phyloP scores from a whole-genome alignment of 2,888 invertebrate species.

The Chironomus riparius region DNA sequence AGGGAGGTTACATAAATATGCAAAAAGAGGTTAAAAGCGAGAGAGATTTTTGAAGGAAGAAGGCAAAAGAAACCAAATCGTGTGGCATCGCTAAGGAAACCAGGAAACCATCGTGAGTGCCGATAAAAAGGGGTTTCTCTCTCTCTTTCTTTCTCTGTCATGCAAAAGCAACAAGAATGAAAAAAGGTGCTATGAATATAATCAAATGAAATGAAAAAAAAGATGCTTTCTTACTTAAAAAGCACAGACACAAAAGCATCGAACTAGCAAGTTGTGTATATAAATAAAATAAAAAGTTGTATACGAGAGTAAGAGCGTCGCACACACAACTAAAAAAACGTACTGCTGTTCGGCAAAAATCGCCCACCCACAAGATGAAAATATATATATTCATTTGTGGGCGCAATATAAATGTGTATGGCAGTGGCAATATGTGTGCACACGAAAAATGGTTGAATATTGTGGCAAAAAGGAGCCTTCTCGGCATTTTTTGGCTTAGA shows the following conservation, averaged over 20 bases:
- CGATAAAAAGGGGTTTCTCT: conserved; percentile 17
- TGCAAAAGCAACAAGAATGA: not conserved
- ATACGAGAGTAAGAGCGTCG: not conserved
- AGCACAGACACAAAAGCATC: not conserved
- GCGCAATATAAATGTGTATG: conserved; percentile 23
- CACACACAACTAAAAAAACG: not conserved
- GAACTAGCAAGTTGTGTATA: not conserved
- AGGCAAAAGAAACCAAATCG: conserved; percentile 5
- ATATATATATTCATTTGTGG: conserved; percentile 27
- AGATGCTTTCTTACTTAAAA: not conserved
- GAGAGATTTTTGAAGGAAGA: not conserved
- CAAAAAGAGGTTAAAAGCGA: not conserved
- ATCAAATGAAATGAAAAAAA: not conserved
- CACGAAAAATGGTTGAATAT: conserved; percentile 26
- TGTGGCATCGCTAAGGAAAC: conserved; percentile 26
- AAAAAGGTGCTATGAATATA: not conserved
- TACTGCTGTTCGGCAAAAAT: not conserved
- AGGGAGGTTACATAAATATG: not conserved
- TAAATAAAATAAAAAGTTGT: not conserved
- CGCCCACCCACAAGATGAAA: conserved; percentile 25
- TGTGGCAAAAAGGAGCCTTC: not conserved
- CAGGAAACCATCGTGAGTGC: conserved; percentile 18
- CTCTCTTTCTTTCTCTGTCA: not conserved
- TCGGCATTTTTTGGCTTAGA: not conserved
- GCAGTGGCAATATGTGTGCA: conserved; percentile 27